Base-by-base conservation (phyloP, 2,888 invertebrate genomes). In the Melieria omissa region DNA sequence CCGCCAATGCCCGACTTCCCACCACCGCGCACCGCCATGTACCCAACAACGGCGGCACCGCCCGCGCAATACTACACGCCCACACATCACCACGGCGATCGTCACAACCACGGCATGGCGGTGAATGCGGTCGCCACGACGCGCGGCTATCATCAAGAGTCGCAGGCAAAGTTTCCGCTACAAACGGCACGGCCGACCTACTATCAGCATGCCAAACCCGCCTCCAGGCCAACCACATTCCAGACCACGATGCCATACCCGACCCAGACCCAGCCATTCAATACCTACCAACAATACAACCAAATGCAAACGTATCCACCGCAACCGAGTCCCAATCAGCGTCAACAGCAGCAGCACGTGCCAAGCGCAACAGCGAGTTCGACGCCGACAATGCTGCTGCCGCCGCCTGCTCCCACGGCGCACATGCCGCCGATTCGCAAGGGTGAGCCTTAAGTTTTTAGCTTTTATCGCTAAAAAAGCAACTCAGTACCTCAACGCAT, bases 381-480 rank as follows among this genome's bases (percentile, higher is more conserved):
- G 55, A 63, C 66, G 60, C 61, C 69, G 73, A 57, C 65, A 69
- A n/a, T 71, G 57, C 12, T 63, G 66, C 58, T 71, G 69, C 49
- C 72, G 66, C 29, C 73, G 63, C 44, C 72, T 47, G 63, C 69
- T 60, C 58, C 57, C 45, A 72, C 70, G 60, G 69, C 49, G 61
- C 64, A 61, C n/a, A 57, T 74, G 58, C 55, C 73, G 58, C 55
- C 82, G 81, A 78, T 77, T 76, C 77, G 80, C 74, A 81, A 83
- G 82, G 84, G 84, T 84, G 84, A 84, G 84, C 83, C 79, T 80
- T 77, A 81, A 73, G 70, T 74, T 75, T 78, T 78, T 77, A 76
- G 80, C 79, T 77, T 78, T 76, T 78, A 79, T 80, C 71, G 80
- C 80, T 80, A 80, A 80, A 77, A 74, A 62, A 64, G 42, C 47